A percentile compares a stretch with the other conserved stretches of the same genome.
Evolutionary conservation across 2,113 vertebrate species (phyloP).

Genomic region (Bambusicola thoracicus): DNA sequence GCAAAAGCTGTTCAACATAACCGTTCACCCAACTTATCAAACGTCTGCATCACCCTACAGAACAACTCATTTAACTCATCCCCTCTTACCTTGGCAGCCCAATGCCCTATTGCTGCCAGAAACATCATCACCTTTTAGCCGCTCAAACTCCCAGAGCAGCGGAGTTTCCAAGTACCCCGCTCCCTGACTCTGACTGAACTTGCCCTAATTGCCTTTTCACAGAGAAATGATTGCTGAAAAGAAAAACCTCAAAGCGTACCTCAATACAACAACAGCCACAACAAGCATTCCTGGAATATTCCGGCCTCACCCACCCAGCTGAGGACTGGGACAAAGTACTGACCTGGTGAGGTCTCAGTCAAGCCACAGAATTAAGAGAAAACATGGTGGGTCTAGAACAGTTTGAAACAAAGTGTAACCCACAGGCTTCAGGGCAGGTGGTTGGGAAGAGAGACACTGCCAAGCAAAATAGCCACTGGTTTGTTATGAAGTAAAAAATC

Average conservation of each 20-base stretch:
- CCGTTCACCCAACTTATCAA: not conserved
- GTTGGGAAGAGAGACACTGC: not conserved
- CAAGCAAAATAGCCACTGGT: not conserved
- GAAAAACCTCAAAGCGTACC: not conserved
- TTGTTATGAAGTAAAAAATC: conserved; percentile 3
- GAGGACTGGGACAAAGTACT: not conserved
- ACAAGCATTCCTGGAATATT: not conserved
- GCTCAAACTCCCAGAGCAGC: not conserved
- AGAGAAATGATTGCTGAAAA: not conserved
- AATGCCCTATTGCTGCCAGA: not conserved
- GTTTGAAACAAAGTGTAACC: not conserved
- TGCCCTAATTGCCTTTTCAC: not conserved
- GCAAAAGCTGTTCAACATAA: not conserved
- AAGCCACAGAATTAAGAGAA: not conserved
- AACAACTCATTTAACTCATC: not conserved
- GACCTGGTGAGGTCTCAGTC: not conserved
- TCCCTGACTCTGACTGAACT: not conserved
- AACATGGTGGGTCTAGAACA: not conserved
- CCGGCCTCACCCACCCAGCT: not conserved
- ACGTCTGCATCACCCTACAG: not conserved
- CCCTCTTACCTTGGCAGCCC: not conserved
- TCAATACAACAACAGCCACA: not conserved
- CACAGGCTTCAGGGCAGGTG: not conserved
- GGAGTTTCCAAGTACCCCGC: not conserved
- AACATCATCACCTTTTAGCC: not conserved